Base-by-base conservation (phyloP, 2,888 invertebrate genomes). In the Eupelmus urozonus region DNA sequence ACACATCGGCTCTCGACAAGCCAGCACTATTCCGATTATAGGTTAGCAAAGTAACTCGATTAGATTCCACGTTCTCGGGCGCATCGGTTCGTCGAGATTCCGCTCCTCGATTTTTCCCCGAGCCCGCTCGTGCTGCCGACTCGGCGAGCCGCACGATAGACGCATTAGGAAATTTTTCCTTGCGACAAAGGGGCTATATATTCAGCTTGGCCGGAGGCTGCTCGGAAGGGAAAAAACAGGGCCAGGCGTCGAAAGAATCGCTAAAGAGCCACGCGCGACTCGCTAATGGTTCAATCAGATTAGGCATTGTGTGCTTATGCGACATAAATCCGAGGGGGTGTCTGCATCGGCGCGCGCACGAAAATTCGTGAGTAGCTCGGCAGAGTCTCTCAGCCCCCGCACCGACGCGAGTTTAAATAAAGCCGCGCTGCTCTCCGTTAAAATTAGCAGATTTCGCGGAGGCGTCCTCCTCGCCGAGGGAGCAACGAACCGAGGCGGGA, bases 401-500 rank as follows among this genome's bases (percentile, higher is more conserved):
- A n/a, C n/a, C n/a, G n/a, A n/a, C n/a, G n/a, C n/a, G n/a, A n/a
- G n/a, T n/a, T n/a, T n/a, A n/a, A n/a, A n/a, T n/a, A n/a, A n/a
- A 23, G 57, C 25, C 2, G 29, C 34, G 62, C 18, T n/a, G n/a
- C n/a, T n/a, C n/a, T n/a, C n/a, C 66, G 62, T 72, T 62, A 63
- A 72, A 67, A 72, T 63, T 72, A 72, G 72, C 53, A 63, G 72
- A 63, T 63, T 72, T 55, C 55, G 67, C 55, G 51, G 51, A 13
- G 34, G 5, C 27, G 71, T 45, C 29, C 0, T 29, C 34, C 5
- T 57, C 42, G 27, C 66, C 66, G 25, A 42, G 65, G 69, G 82
- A 81, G 80, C 81, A 83, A 82, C 79, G 83, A 82, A 80, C 83
- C 81, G 20, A 18, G 27, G 42, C 60, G 63, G 42, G 27, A 65